These are phyloP conservation scores for Coluber constrictor DNA, from an alignment of 2,797 vertebrate genomes.

Conservation along the genomic window DNA sequence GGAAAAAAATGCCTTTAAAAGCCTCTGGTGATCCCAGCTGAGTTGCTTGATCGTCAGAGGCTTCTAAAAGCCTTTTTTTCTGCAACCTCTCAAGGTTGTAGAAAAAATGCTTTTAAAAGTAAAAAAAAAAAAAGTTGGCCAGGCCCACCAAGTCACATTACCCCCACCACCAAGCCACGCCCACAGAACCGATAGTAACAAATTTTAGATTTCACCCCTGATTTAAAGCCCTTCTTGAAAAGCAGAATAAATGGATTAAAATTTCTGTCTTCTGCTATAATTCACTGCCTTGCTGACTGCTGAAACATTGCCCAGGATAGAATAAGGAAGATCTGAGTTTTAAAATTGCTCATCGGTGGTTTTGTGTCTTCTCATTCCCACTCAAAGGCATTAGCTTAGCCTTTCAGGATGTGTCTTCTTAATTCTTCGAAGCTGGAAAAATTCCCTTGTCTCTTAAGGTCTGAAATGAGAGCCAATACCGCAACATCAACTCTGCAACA, in stretches of 20 bases:
- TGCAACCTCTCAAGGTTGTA: no score
- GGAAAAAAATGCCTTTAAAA: no score
- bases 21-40: no score
- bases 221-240: neutral
- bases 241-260: neutral
- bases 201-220: no score
- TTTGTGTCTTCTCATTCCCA: neutral
- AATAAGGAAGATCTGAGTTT: neutral
- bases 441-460: neutral
- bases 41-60: no score
- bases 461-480: neutral
- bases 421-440: neutral
- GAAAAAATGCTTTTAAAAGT: no score
- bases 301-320: neutral
- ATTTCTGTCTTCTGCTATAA: neutral
- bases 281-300: neutral
- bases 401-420: neutral
- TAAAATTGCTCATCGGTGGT: neutral
- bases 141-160: no score
- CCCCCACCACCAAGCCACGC: no score
- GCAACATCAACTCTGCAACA: neutral
- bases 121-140: no score
- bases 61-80: no score
- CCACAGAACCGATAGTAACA: no score
- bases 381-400: neutral